Base-by-base conservation (phyloP, 2,113 vertebrate species). In the Melanocharis versteri region DNA sequence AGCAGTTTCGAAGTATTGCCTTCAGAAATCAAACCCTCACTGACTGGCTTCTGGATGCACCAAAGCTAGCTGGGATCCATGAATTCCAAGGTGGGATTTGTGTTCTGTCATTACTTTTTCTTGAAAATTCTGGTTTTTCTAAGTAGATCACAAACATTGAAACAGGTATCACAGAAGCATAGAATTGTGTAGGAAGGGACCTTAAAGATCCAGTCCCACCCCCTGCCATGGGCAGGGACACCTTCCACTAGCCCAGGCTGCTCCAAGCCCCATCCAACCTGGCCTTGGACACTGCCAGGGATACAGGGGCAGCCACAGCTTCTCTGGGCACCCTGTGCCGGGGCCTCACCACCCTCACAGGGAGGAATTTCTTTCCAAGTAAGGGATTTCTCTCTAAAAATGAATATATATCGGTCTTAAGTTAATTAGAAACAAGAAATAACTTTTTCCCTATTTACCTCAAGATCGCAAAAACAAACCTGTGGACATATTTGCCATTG, bases 1-100 rank as follows among this genome's bases (percentile, higher is more conserved):
- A 99, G 97, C 99, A 99, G 92, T 99, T 99, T 88, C 98, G 99
- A 88, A 99, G 99, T 84, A 99, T 99, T 57, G 99, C 99, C 33
- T 99, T 99, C 96, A 99, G 99, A 95, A 99, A 99, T 94, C 99
- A 99, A 96, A 99, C 99, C 1, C 99, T 99, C 72, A 99, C 99
- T 30, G 99, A 99, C 97, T 99, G 99, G 99, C 98, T 99, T 60
- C 95, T 99, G 28, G 99, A 99, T 62, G 99, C 99, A 31, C 99
- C 99, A 5, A 98, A 98, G 95, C 98, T 99, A 90, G 99, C 98
- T 23, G 99, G 99, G 3, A 93, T 98, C 96, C 98, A 98, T 33
- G 99, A 99, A 69, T 99, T 99, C 87, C 99, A 99, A 97, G 99
- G 99, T 99, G 87, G 39, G 97, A 35, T 30, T 33, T 73, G 40